Evolutionary conservation across 2,888 invertebrate species (phyloP), one percentile per base, ranked within the genome.

Genomic region (Aphelenchoides bicaudatus): DNA sequence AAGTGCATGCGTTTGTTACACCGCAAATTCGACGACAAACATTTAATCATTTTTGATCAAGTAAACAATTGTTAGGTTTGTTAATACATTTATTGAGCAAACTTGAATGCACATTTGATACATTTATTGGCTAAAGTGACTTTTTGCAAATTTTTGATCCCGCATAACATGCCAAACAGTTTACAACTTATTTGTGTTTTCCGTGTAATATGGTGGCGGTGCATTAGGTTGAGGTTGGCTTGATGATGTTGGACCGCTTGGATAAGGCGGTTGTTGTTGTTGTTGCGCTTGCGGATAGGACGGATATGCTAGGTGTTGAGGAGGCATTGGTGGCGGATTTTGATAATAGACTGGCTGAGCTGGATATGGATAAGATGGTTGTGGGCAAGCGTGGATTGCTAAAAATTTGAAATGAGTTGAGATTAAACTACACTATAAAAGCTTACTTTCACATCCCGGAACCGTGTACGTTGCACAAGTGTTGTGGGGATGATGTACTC

Each of bases 381-480:
- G 46, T 34, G 34, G 16, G 16, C 34, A n/a, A 13, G 49, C n/a
- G 30, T 43, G 49, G 49, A 19, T 48, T 48, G 2, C 29, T 3
- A 16, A 10, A 34, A n/a, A n/a, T 34, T 34, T 10, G 34, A n/a
- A 10, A 34, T 34, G 21, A 25, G 43, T 43, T 19, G n/a, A 34
- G 34, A 25, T 21, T 43, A 43, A 10, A 25, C 43, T 10, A 25
- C 34, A 21, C 37, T 37, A 1, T 51, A 19, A 30, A 3, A 3
- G 37, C 3, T 1, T 34, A 51, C 52, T 27, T 16, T 30, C 37
- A 19, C 37, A 1, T 3, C 47, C 37, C n/a, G 52, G 52, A 21
- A 51, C 52, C 21, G 39, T 51, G 38, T 51, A 51, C 2, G 52
- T 51, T 10, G 52, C 52, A 10, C 21, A 21, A 2, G 13, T 39